These are phyloP conservation scores for Saccopteryx leptura DNA, from an alignment of 2,113 vertebrate genomes.

Conservation along the genomic window DNA sequence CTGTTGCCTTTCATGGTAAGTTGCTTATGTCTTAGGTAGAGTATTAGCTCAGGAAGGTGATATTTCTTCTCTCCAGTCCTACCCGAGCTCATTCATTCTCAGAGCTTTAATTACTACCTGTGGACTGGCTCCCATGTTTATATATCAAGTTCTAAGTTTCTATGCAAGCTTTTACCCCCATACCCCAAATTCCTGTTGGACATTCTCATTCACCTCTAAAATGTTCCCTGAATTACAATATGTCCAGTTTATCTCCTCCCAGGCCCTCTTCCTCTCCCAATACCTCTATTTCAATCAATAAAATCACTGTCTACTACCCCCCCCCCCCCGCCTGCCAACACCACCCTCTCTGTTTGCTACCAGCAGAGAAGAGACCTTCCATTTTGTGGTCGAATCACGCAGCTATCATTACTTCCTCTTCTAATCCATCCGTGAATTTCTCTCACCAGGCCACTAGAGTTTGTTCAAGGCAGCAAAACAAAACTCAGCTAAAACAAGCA, in stretches of 20 bases:
- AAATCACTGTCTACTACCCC: background rate
- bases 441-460: background rate
- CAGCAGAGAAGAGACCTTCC: background rate
- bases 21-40: background rate
- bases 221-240: background rate
- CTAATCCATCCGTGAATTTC: accelerated
- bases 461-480: background rate
- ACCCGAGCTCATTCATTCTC: background rate
- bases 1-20: background rate
- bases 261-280: background rate
- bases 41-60: background rate
- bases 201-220: background rate
- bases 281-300: too few species aligned
- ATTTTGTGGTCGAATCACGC: background rate
- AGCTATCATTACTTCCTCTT: background rate
- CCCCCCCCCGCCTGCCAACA: too few species aligned
- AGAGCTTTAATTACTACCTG: background rate
- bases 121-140: background rate
- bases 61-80: background rate
- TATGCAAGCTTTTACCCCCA: background rate
- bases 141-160: background rate
- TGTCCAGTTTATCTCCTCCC: background rate
- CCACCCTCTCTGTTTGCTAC: background rate
- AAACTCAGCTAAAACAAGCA: background rate
- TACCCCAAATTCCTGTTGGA: background rate